phyloP scores from a whole-genome alignment of 2,888 invertebrate genomes.

The Choristoneura rosaceana region DNA sequence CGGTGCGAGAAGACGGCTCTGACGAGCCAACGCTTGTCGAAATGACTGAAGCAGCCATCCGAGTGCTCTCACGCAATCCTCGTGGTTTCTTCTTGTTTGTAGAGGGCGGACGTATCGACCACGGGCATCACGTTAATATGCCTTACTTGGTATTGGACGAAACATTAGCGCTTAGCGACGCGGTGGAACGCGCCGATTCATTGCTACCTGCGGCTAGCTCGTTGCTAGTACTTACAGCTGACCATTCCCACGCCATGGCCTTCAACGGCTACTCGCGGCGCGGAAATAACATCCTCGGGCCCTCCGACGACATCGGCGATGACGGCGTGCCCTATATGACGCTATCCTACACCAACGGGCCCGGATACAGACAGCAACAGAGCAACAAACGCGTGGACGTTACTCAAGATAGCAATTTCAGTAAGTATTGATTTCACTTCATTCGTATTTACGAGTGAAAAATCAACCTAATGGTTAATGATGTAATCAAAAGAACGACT shows the following conservation, averaged over 20 bases:
- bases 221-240: constrained; percentile 87
- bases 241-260: constrained; percentile 78
- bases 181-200: constrained; percentile 76
- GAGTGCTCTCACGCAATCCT: constrained; percentile 85
- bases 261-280: constrained; percentile 88
- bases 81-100: constrained; percentile 91
- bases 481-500: no score
- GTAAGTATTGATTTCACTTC: no score
- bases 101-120: constrained; percentile 87
- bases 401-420: constrained; percentile 49
- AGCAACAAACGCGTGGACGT: constrained; percentile 67
- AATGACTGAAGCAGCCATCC: constrained; percentile 86
- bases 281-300: constrained; percentile 61
- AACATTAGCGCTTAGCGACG: constrained; percentile 86
- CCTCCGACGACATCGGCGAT: constrained; percentile 60
- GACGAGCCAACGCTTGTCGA: constrained; percentile 86
- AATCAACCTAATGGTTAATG: no score
- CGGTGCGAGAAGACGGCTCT: constrained; percentile 48
- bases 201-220: constrained; percentile 84
- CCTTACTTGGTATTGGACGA: constrained; percentile 88
- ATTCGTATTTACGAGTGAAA: no score
- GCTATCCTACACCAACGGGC: constrained; percentile 85
- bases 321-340: constrained; percentile 79
- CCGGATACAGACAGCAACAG: constrained; percentile 66
- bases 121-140: constrained; percentile 86